phyloP scores from a whole-genome alignment of 37 sponge, comb jelly and placozoan genomes.

The Bolinopsis microptera region DNA sequence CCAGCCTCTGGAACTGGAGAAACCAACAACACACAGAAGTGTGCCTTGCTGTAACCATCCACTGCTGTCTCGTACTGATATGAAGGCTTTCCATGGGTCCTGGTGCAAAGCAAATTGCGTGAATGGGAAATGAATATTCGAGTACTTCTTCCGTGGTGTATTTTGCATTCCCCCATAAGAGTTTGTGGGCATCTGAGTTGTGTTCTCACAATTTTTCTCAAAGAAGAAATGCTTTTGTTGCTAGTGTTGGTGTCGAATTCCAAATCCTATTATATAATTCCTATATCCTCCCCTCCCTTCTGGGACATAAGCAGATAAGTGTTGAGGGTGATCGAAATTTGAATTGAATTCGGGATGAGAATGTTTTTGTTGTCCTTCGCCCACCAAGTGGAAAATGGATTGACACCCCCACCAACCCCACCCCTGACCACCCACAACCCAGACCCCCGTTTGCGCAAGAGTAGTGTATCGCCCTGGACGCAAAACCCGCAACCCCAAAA shows the following conservation, averaged over 20 bases:
- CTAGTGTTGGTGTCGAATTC: constrained; percentile 48
- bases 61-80: constrained; percentile 39
- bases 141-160: not conserved
- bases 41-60: constrained; percentile 8
- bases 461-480: not conserved
- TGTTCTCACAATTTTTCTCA: constrained; percentile 47
- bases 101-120: not conserved
- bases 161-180: not conserved
- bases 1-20: constrained; percentile 20
- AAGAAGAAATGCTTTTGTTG: constrained; percentile 59
- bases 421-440: too few relatives aligned
- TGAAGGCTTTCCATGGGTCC: constrained; percentile 59
- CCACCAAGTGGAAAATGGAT: constrained; percentile 19
- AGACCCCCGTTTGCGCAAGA: not conserved
- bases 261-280: not conserved
- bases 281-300: not conserved
- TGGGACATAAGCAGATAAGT: not conserved
- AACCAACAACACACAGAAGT: constrained; percentile 41
- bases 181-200: constrained; percentile 49
- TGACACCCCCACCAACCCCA: too few relatives aligned
- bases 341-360: not conserved
- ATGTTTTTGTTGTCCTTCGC: constrained; percentile 13
- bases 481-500: too few relatives aligned
- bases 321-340: not conserved
- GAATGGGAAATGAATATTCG: constrained; percentile 17